Base-by-base conservation (phyloP, 92 coral and sea anemone genomes). In the Epizoanthus scotinus region DNA sequence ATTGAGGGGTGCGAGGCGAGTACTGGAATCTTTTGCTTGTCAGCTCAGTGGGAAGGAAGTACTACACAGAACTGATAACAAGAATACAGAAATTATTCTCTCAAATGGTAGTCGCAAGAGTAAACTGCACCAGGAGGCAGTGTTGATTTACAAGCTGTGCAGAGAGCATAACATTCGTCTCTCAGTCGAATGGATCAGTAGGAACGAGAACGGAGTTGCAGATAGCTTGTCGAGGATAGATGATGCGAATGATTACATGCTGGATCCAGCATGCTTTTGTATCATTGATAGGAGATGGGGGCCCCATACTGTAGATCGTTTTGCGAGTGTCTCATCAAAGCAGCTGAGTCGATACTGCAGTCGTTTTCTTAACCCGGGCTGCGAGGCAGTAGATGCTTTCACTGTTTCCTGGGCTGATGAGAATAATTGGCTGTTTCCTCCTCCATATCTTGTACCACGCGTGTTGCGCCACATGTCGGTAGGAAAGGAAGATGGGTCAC, bases 371-470 rank as follows among this genome's bases (percentile, higher is more conserved):
- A 84, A 87, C 63, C 89, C 85, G 19, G 90, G 89, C 26, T 90
- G 90, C 42, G 85, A 90, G 27, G 86, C 83, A 0, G 79, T 47
- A 2, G 83, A 91, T 66, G 86, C 94, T 29, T 88, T 91, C 65
- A 91, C 91, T 27, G 90, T 88, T 10, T 71, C 71, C 18, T 88
- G 94, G 91, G 61, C 80, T 14, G 78, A 77, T 17, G 88, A 82
- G 64, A 81, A 88, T 56, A 91, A 91, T 66, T 91, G 91, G 94
- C 70, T 90, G 55, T 81, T 90, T 60, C 91, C 94, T 58, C 94
- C 89, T 17, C 89, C 85, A 1, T 84, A 71, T 69, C 77, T 87
- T 56, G 74, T 87, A 20, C 84, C 94, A 21, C 74, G 88, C 36
- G 88, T 88, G 8, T 65, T 87, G 67, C 83, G 78, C 22, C 94